Percentiles rank a stretch among this genome's conserved stretches.
These are phyloP conservation scores for Salpingus planirostris DNA, from an alignment of 2,888 invertebrate species.

Conservation along the genomic window DNA sequence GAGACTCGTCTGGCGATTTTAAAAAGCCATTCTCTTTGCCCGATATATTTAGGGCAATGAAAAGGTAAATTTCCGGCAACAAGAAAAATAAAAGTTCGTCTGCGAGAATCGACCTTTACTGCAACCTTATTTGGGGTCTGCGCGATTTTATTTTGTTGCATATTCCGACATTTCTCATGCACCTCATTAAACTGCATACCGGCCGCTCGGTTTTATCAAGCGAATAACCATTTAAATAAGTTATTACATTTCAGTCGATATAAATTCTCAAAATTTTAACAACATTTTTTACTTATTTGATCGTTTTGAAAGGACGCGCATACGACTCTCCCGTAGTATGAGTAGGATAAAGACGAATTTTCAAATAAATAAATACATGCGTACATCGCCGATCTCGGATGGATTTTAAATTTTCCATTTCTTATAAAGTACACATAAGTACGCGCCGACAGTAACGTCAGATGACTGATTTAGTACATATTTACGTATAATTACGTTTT, in stretches of 20 bases:
- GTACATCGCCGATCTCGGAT: too few relatives aligned
- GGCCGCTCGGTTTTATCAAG: constrained; percentile 3
- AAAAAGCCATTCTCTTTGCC: constrained; percentile 18
- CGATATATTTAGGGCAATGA: constrained; percentile 14
- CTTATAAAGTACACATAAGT: too few relatives aligned
- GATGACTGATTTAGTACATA: constrained; percentile 10
- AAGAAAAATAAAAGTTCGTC: constrained; percentile 14
- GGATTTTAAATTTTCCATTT: too few relatives aligned
- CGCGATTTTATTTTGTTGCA: constrained; percentile 1
- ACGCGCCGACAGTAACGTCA: constrained; percentile 1
- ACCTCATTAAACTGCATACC: constrained; percentile 15
- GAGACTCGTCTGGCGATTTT: constrained; percentile 14
- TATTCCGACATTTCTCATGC: constrained; percentile 17
- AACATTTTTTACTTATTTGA: too few relatives aligned
- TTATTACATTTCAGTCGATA: constrained; percentile 8
- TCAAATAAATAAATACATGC: too few relatives aligned
- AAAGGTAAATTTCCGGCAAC: constrained; percentile 16
- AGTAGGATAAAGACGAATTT: too few relatives aligned
- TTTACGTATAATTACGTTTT: constrained; percentile 21
- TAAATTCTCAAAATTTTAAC: constrained; percentile 9
- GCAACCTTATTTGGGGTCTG: constrained; percentile 14
- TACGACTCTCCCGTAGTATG: constrained; percentile 4
- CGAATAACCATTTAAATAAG: constrained; percentile 10
- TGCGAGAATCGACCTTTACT: constrained; percentile 16
- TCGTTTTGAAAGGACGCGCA: too few relatives aligned